phyloP scores from a whole-genome alignment of 2,113 vertebrate genomes.

The Eidolon helvum region DNA sequence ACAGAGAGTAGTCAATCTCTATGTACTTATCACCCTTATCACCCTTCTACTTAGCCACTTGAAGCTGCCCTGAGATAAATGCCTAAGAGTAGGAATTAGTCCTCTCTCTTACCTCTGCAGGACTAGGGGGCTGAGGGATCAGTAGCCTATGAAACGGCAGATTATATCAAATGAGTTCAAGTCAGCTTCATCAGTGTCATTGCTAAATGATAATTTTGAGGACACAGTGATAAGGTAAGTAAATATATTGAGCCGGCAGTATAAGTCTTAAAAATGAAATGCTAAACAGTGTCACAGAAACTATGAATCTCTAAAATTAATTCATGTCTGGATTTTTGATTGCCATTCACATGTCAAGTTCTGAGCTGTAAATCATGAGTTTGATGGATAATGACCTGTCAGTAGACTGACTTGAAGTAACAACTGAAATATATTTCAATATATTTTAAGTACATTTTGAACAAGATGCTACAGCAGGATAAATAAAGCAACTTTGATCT shows the following conservation, averaged over 20 bases:
- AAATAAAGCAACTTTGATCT: neutral
- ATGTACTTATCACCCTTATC: neutral
- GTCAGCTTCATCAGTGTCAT: neutral
- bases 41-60: neutral
- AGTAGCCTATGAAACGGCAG: neutral
- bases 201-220: conserved; percentile 33
- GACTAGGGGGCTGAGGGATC: neutral
- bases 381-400: neutral
- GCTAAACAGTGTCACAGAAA: neutral
- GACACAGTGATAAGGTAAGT: conserved; percentile 26
- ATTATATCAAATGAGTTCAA: neutral
- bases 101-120: neutral
- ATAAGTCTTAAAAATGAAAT: conserved; percentile 45
- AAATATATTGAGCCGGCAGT: conserved; percentile 11
- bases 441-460: conserved; percentile 15
- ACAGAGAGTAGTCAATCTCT: neutral
- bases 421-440: conserved; percentile 5
- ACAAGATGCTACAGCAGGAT: neutral
- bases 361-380: neutral
- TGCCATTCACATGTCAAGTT: neutral
- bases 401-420: neutral
- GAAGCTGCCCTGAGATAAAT: neutral
- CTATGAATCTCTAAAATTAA: conserved; percentile 39
- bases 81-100: neutral
- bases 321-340: neutral